Conservation (phyloP, 92 coral and sea anemone genomes). For the Chrysogorgia sp. region DNA sequence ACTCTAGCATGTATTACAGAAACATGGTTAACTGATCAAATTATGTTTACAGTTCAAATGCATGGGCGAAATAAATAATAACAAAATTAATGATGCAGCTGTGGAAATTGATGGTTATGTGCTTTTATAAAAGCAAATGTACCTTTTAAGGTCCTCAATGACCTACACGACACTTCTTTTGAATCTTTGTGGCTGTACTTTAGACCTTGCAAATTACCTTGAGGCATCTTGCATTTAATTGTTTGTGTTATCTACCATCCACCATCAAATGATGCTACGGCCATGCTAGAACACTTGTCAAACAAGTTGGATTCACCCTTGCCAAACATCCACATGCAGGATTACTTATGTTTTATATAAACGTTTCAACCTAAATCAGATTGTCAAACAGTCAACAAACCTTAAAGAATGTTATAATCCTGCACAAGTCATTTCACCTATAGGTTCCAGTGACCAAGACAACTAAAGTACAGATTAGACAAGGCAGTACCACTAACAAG, state of each 20-base stretch:
- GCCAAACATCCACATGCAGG: not conserved
- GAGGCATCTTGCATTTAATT: not conserved
- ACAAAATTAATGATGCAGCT: too few species aligned
- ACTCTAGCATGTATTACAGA: too few species aligned
- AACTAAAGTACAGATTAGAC: not conserved
- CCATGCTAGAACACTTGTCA: too few species aligned
- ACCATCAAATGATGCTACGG: not conserved
- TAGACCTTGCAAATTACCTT: conserved; percentile 1
- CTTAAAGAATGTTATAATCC: too few species aligned
- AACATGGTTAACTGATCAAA: not conserved
- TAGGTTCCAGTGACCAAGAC: not conserved
- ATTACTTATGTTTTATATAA: not conserved
- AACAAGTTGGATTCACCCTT: not conserved
- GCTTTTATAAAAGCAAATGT: too few species aligned
- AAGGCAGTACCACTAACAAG: not conserved
- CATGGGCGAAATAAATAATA: too few species aligned
- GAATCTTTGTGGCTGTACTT: too few species aligned
- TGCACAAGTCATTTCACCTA: too few species aligned
- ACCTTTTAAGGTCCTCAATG: too few species aligned
- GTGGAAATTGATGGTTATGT: too few species aligned
- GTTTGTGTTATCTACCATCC: not conserved
- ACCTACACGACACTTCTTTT: too few species aligned
- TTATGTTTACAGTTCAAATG: too few species aligned
- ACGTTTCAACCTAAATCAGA: conserved; percentile 9
- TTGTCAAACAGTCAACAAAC: conserved; percentile 4